Percentiles rank a stretch among this genome's conserved stretches.
phyloP scores from a whole-genome alignment of 2,797 vertebrate genomes.

The Erethizon dorsatum region DNA sequence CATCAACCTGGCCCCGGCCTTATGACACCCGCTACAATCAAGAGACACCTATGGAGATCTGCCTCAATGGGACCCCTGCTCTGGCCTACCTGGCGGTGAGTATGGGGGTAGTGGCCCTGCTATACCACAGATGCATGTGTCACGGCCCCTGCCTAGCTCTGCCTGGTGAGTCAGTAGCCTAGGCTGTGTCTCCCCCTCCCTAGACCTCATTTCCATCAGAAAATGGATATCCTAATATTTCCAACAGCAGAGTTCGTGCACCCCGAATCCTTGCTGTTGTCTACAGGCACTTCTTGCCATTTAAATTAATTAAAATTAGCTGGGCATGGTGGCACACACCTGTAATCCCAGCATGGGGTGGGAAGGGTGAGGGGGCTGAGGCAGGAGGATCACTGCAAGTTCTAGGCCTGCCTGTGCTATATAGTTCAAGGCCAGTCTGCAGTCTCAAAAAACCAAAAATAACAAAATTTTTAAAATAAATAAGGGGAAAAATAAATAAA shows the following conservation, averaged over 20 bases:
- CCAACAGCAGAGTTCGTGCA: background rate
- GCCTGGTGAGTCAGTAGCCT: background rate
- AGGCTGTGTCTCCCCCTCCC: background rate
- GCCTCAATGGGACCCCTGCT: conserved; percentile 92
- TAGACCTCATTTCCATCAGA: background rate
- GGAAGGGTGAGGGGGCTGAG: background rate
- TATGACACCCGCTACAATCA: conserved; percentile 94
- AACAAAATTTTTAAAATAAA: too few relatives aligned
- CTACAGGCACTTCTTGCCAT: background rate
- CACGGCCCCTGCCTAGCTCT: background rate
- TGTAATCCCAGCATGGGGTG: background rate
- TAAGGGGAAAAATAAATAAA: too few relatives aligned
- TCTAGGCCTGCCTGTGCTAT: background rate
- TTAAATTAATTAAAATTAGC: background rate
- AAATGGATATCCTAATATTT: background rate
- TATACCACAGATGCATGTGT: accelerated
- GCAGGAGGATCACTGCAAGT: background rate
- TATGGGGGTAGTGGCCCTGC: background rate
- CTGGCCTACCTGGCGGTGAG: conserved; percentile 94
- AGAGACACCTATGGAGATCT: conserved; percentile 92
- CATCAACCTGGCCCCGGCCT: conserved; percentile 92
- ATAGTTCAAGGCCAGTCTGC: background rate
- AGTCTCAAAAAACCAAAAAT: background rate
- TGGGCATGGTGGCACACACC: background rate
- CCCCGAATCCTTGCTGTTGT: too few relatives aligned